These are phyloP conservation scores for Rhabdornis inornatus DNA, from an alignment of 2,113 vertebrate species.

Conservation along the genomic window DNA sequence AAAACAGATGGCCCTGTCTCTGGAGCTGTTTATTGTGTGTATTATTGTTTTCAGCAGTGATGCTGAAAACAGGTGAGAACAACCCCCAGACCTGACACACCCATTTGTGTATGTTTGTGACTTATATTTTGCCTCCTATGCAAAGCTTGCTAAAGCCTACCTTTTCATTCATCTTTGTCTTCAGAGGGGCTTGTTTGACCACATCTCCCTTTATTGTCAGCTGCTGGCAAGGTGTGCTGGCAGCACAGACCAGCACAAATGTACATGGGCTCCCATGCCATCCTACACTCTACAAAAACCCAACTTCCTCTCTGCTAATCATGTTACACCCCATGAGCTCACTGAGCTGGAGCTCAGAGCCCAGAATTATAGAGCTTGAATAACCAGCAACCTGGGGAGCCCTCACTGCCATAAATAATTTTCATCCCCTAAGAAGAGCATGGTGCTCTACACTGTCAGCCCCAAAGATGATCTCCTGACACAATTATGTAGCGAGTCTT, in stretches of 20 bases:
- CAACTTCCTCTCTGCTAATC: neutral
- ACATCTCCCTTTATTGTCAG: neutral
- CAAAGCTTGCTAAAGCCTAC: neutral
- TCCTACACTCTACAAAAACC: neutral
- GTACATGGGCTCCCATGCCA: accelerated
- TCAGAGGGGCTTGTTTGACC: neutral
- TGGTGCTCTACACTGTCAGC: neutral
- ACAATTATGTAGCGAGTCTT: neutral
- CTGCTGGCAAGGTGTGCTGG: neutral
- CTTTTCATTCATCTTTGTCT: neutral
- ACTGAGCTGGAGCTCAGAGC: neutral
- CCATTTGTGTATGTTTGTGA: neutral
- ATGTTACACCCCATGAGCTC: neutral
- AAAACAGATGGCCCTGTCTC: slow-evolving; percentile 35
- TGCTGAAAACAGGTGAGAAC: neutral
- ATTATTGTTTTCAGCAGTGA: neutral
- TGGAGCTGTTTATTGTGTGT: neutral
- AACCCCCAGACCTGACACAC: neutral
- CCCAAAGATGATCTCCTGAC: neutral
- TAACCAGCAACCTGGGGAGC: neutral
- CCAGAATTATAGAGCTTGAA: neutral
- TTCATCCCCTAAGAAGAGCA: neutral
- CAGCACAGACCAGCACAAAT: neutral
- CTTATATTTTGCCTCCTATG: neutral
- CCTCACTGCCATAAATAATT: accelerated